Base-by-base conservation (phyloP, 1,140 invertebrate genomes). In the Campoletis sonorensis region DNA sequence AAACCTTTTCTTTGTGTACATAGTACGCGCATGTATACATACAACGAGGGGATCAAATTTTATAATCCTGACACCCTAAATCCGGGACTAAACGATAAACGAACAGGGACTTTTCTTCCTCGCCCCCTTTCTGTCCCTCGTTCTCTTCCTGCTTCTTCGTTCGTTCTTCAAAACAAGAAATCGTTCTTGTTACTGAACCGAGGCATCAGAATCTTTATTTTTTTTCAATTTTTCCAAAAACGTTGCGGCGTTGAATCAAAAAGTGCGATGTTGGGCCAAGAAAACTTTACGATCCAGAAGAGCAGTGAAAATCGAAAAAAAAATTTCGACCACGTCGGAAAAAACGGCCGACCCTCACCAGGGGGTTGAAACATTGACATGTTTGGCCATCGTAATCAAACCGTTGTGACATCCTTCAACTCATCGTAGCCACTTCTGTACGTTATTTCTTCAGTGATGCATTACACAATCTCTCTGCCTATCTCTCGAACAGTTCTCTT, bases 381-480 rank as follows among this genome's bases (percentile, higher is more conserved):
- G 87, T 89, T 90, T 89, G 86, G 87, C 83, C 79, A 87, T 86
- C 87, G 40, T 79, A 82, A 81, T 81, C 81, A 84, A 84, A 83
- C 85, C 83, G 79, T 79, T 75, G 79, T 80, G 81, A 68, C 80
- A 78, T 40, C 33, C 73, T 77, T 33, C 16, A 21, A 49, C 26
- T 75, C 40, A 45, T 11, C 1, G 40, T 49, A 73, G n/a, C 71
- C 71, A 58, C 18, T n/a, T 58, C 54, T 64, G 21, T 30, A 13
- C 8, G 40, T 54, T 30, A 49, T 75, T 75, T 51, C 49, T 51
- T 27, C 26, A 5, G 7, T 23, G 45, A 10, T 54, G 72, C n/a
- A 75, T 75, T 30, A 54, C 11, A 58, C 72, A 54, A 75, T 58
- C 37, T 67, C 37, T 45, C 58, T 21, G 4, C 40, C 76, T 8